Percentiles rank a stretch among this genome's conserved stretches.
Evolutionary conservation across 2,113 vertebrate species (phyloP).

Genomic region (Gnathonemus echidnorhynchus): DNA sequence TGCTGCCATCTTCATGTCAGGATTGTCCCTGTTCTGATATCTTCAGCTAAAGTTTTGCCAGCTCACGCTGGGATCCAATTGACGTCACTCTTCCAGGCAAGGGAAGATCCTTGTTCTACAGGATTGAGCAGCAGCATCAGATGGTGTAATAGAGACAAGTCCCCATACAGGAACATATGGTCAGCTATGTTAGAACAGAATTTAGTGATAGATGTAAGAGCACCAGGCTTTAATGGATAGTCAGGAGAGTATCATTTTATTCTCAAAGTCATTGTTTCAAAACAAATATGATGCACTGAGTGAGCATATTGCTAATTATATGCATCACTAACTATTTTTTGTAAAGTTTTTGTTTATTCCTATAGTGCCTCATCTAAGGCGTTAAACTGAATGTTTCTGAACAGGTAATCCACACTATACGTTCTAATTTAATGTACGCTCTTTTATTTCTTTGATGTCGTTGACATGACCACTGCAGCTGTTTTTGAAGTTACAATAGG

Average conservation of each 20-base stretch:
- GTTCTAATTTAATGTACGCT: not conserved
- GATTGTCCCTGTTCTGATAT: not conserved
- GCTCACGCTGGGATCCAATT: not conserved
- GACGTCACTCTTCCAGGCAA: not conserved
- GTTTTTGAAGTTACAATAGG: not conserved
- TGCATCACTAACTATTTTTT: not conserved
- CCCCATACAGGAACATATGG: not conserved
- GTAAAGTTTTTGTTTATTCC: not conserved
- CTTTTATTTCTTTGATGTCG: not conserved
- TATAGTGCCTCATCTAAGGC: not conserved
- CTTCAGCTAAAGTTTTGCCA: not conserved
- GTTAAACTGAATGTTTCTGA: not conserved
- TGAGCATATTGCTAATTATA: not conserved
- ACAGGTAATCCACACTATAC: not conserved
- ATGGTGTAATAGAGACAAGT: not conserved
- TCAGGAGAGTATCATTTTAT: not conserved
- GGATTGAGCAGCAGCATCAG: not conserved
- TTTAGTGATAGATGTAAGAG: not conserved
- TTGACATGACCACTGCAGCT: not conserved
- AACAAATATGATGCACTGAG: not conserved
- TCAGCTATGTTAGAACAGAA: not conserved
- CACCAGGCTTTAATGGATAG: not conserved
- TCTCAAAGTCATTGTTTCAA: not conserved
- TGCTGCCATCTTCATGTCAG: not conserved
- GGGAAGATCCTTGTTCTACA: not conserved